Conservation (phyloP, 30 jellyfish, hydroid and myxozoan genomes). For the Hydractinia echinata region DNA sequence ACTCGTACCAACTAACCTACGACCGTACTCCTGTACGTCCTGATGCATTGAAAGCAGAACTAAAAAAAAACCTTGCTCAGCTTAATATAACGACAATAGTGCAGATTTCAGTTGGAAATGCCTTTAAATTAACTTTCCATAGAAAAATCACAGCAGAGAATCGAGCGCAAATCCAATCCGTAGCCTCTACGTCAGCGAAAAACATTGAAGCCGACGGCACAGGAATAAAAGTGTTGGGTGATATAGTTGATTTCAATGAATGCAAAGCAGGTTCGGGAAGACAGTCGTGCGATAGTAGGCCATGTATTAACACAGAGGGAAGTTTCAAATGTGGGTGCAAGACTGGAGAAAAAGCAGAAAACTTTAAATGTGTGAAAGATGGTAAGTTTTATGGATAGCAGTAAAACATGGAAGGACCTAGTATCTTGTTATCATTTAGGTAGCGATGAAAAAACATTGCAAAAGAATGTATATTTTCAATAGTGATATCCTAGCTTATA, state of each 20-base stretch:
- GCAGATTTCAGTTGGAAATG: conserved; percentile 2
- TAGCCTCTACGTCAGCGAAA: not conserved
- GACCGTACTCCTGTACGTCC: not conserved
- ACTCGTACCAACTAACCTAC: conserved; percentile 6
- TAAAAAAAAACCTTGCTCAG: not conserved
- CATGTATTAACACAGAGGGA: conserved; percentile 12
- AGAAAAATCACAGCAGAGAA: not conserved
- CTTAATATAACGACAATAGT: not conserved
- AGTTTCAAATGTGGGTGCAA: conserved; percentile 21
- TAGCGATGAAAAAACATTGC: too few species aligned
- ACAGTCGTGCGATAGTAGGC: conserved; percentile 4
- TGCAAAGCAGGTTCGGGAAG: conserved; percentile 7
- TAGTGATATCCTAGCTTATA: too few species aligned
- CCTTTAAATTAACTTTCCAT: conserved; percentile 1
- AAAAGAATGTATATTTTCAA: too few species aligned
- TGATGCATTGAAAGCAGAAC: not conserved
- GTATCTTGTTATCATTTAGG: too few species aligned
- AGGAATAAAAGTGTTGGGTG: not conserved
- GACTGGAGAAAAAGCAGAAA: not conserved
- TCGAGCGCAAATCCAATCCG: not conserved
- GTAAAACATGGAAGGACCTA: too few species aligned
- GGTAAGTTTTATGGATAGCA: not conserved
- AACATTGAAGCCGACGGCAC: conserved; percentile 7
- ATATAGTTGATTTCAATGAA: conserved; percentile 12
- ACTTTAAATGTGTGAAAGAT: not conserved